Evolutionary conservation across 1,140 invertebrate genomes (phyloP).

Genomic region (Apis mellifera): Amel_HAv3.1 CM009932.2:10290001-10290500

Average conservation of each 20-base stretch:
- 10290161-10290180: neutral
- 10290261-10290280: neutral
- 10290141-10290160: slow-evolving; percentile 53
- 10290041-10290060: slow-evolving; percentile 1
- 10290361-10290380: neutral
- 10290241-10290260: neutral
- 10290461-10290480: slow-evolving; percentile 17
- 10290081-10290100: slow-evolving; percentile 23
- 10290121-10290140: slow-evolving; percentile 69
- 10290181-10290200: neutral
- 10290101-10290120: slow-evolving; percentile 63
- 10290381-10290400: neutral
- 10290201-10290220: neutral
- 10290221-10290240: neutral
- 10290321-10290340: neutral
- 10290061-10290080: slow-evolving; percentile 32
- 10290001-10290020: neutral
- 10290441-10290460: slow-evolving; percentile 37
- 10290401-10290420: neutral
- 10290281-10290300: neutral
- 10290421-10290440: slow-evolving; percentile 9
- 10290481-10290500: slow-evolving; percentile 34
- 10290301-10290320: no score
- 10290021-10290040: neutral
- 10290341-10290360: neutral